Evolutionary conservation across 23 tunicate species (phyloP).

Genomic region (Trididemnum clinides): DNA sequence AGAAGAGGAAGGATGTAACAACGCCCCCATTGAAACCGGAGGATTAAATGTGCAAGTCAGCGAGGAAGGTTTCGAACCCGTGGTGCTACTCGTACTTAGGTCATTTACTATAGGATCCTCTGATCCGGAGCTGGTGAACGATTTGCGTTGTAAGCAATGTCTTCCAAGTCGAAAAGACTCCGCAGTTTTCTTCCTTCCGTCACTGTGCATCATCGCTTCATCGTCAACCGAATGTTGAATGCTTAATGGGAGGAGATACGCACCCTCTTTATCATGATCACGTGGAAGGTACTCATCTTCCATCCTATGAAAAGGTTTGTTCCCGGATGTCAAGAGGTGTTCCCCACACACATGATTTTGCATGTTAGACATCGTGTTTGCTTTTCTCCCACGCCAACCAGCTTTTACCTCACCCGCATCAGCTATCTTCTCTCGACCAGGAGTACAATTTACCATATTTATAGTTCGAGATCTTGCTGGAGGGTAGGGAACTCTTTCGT

Average conservation of each 20-base stretch:
- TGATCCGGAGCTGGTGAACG: conserved; percentile 73
- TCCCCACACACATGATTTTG: not conserved
- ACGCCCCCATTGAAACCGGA: not conserved
- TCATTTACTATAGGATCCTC: conserved; percentile 87
- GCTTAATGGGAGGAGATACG: not conserved
- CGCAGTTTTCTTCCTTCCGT: not conserved
- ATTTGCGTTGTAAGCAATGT: conserved; percentile 14
- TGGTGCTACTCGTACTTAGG: conserved; percentile 81
- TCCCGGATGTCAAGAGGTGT: not conserved
- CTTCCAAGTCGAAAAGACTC: not conserved
- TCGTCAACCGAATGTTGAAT: not conserved
- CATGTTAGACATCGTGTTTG: conserved; percentile 41
- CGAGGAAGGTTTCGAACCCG: conserved; percentile 63
- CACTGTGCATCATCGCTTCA: not conserved
- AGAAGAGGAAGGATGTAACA: not conserved
- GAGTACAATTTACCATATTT: conserved; percentile 23
- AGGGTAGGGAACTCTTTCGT: not conserved
- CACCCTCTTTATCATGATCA: not conserved
- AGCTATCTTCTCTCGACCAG: not conserved
- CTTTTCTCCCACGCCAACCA: conserved; percentile 6
- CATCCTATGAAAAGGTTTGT: not conserved
- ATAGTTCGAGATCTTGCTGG: conserved; percentile 48
- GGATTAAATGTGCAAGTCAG: conserved; percentile 12
- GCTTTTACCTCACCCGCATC: conserved; percentile 17
- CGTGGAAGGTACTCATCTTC: not conserved